Conservation (phyloP, 2,113 vertebrate genomes). For the Tychaedon coryphoeus region DNA sequence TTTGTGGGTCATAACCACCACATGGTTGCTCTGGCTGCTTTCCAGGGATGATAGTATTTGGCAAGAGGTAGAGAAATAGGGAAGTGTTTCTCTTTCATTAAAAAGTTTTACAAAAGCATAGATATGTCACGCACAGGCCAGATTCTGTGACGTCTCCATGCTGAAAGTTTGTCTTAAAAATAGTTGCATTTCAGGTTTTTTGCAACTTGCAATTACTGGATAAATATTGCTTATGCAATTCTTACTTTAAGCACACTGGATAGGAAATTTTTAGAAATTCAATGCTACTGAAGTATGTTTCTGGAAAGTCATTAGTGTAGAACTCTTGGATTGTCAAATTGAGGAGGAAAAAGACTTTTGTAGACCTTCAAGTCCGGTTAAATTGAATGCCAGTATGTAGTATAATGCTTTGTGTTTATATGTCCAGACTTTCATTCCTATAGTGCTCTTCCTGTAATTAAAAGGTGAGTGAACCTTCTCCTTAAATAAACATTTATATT, state of each 20-base stretch:
- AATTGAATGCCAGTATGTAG: background rate
- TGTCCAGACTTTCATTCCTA: background rate
- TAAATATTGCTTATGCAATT: background rate
- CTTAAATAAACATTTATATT: background rate
- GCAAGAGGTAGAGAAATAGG: background rate
- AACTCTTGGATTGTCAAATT: background rate
- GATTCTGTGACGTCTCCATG: background rate
- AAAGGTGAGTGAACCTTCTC: background rate
- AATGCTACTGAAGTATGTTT: background rate
- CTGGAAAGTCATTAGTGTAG: background rate
- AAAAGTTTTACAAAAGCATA: background rate
- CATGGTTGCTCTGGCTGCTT: background rate
- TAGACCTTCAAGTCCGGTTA: background rate
- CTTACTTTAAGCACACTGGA: background rate
- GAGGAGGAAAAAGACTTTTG: background rate
- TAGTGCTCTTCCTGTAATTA: background rate
- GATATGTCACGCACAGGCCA: background rate
- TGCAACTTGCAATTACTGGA: background rate
- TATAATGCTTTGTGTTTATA: background rate
- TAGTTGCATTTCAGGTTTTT: background rate
- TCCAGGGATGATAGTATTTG: conserved; percentile 2
- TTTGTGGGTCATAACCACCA: background rate
- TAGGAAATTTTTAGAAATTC: background rate
- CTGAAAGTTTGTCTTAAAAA: background rate
- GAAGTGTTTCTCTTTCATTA: background rate